A percentile compares a stretch with the other conserved stretches of the same genome.
Conservation (phyloP, 2,113 vertebrate species). For the Oxygymnocypris stewartii region DNA sequence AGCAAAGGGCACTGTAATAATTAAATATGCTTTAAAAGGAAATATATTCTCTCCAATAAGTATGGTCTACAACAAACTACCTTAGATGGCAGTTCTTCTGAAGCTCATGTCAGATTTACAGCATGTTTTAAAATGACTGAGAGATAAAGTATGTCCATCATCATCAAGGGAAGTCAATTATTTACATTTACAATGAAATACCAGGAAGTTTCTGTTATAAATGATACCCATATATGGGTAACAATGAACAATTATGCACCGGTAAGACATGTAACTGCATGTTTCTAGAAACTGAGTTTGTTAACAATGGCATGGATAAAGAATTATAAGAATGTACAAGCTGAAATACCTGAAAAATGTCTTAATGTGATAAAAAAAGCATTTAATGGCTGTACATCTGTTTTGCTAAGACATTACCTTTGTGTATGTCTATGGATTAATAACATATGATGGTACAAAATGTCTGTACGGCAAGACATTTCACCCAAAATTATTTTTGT, state of each 20-base stretch:
- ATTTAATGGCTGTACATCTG: neutral
- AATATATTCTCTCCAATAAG: neutral
- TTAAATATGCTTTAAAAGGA: neutral
- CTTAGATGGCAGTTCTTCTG: slow-evolving; percentile 8
- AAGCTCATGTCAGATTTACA: slow-evolving; percentile 6
- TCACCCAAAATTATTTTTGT: neutral
- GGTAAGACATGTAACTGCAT: slow-evolving; percentile 25
- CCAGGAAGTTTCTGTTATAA: slow-evolving; percentile 32
- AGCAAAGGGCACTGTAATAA: neutral
- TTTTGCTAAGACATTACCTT: neutral
- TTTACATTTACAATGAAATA: neutral
- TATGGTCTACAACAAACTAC: neutral
- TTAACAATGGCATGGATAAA: neutral
- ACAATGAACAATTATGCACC: neutral
- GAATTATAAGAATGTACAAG: slow-evolving; percentile 28
- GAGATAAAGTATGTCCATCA: slow-evolving; percentile 27
- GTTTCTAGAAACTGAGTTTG: slow-evolving; percentile 8
- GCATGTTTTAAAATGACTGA: neutral
- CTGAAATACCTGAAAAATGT: neutral
- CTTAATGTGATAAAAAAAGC: no score
- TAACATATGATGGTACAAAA: neutral
- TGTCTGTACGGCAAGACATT: neutral
- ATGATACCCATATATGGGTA: slow-evolving; percentile 30
- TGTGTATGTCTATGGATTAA: neutral
- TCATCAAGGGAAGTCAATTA: slow-evolving; percentile 5